phyloP scores from a whole-genome alignment of 2,113 vertebrate genomes.

The Numenius arquata region DNA sequence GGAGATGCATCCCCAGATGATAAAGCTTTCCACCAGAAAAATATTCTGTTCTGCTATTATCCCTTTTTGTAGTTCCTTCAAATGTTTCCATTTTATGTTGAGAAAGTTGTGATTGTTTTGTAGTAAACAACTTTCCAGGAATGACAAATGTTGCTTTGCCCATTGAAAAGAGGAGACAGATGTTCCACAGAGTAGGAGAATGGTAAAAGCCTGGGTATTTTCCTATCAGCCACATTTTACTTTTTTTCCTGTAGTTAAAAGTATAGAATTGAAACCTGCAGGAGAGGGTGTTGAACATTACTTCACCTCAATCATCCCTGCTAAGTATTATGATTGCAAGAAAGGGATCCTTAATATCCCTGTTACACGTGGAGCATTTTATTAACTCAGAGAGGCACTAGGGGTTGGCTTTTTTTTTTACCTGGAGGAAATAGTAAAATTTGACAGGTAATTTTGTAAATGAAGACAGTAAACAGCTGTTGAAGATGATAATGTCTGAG shows the following conservation, averaged over 20 bases:
- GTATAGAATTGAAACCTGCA: neutral
- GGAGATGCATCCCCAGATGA: neutral
- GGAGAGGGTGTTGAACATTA: neutral
- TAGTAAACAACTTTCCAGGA: neutral
- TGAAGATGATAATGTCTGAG: conserved; percentile 63
- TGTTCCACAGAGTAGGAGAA: neutral
- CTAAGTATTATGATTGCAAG: neutral
- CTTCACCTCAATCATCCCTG: neutral
- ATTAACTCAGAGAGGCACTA: neutral
- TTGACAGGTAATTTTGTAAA: conserved; percentile 65
- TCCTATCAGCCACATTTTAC: neutral
- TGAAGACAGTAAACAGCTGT: conserved; percentile 72
- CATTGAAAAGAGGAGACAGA: neutral
- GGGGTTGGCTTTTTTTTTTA: neutral
- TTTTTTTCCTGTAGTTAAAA: neutral
- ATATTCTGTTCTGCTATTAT: fast-evolving
- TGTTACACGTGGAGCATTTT: neutral
- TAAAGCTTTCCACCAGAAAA: neutral
- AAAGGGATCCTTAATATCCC: neutral
- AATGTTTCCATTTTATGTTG: neutral
- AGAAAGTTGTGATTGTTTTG: neutral
- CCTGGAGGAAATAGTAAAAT: conserved; percentile 9
- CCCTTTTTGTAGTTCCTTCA: neutral
- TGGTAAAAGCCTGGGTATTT: neutral
- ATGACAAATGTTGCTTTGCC: neutral